Percentiles rank a stretch among this genome's conserved stretches.
These are phyloP conservation scores for Hemaris fuciformis DNA, from an alignment of 2,888 invertebrate species.

Conservation along the genomic window DNA sequence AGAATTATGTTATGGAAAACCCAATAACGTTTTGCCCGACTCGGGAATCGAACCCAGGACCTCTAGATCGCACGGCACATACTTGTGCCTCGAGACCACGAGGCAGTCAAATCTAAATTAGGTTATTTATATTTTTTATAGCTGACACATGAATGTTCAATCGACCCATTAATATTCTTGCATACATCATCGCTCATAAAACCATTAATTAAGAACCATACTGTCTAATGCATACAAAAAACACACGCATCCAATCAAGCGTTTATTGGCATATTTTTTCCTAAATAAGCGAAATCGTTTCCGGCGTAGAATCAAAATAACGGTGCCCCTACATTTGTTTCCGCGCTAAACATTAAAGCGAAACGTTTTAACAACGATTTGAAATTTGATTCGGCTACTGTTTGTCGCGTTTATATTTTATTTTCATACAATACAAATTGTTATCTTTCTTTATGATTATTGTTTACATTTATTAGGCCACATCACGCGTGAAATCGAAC, in stretches of 20 bases:
- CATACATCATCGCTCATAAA: neutral
- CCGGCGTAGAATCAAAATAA: neutral
- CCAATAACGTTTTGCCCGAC: no score
- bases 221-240: neutral
- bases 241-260: neutral
- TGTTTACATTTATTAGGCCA: neutral
- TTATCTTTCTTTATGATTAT: conserved; percentile 13
- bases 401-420: conserved; percentile 23
- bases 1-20: no score
- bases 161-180: neutral
- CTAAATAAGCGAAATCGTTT: neutral
- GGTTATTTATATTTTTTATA: neutral
- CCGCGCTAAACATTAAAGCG: conserved; percentile 47
- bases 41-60: no score
- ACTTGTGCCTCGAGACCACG: no score
- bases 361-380: conserved; percentile 61
- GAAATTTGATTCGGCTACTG: conserved; percentile 57
- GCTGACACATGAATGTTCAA: neutral
- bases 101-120: no score
- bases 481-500: neutral
- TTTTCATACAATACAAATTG: conserved; percentile 24
- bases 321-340: conserved; percentile 29
- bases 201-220: conserved; percentile 1
- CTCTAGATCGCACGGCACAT: no score
- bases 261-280: neutral